A percentile compares a stretch with the other conserved stretches of the same genome.
These are phyloP conservation scores for Diloba caeruleocephala DNA, from an alignment of 2,888 invertebrate genomes.

Conservation along the genomic window DNA sequence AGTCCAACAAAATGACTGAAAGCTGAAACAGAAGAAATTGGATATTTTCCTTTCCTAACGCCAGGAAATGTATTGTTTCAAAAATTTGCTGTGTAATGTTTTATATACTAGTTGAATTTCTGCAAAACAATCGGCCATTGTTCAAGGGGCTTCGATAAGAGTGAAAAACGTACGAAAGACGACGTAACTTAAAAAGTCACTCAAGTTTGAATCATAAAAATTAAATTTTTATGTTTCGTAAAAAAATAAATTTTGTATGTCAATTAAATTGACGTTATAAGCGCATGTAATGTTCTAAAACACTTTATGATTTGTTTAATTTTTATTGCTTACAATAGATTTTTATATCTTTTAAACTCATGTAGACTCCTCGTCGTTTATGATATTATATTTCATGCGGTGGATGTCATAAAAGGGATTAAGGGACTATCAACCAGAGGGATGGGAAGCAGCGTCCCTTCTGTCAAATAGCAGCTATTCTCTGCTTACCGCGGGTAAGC, in stretches of 20 bases:
- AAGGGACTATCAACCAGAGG: too few relatives aligned
- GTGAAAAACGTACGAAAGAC: conserved; percentile 34
- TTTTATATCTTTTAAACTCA: conserved; percentile 20
- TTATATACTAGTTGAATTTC: conserved; percentile 73
- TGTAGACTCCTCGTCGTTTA: neutral
- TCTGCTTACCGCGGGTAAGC: too few relatives aligned
- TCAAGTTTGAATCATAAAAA: conserved; percentile 17
- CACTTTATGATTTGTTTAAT: conserved; percentile 15
- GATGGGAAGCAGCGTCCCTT: too few relatives aligned
- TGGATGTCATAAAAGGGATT: too few relatives aligned
- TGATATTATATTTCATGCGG: conserved; percentile 4
- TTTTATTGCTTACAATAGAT: conserved; percentile 22
- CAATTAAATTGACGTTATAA: conserved; percentile 18
- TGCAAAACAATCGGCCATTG: conserved; percentile 81
- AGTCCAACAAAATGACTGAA: conserved; percentile 45
- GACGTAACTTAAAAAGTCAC: conserved; percentile 46
- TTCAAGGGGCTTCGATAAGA: conserved; percentile 71
- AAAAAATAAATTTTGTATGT: conserved; percentile 17
- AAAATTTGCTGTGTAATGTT: conserved; percentile 61
- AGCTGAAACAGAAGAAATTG: conserved; percentile 55
- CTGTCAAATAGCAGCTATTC: too few relatives aligned
- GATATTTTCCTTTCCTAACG: conserved; percentile 55
- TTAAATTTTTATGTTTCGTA: conserved; percentile 8
- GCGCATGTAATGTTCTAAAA: conserved; percentile 6
- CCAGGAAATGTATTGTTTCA: conserved; percentile 62